Conservation (phyloP, 2,797 vertebrate species). For the Forpus xanthops region DNA sequence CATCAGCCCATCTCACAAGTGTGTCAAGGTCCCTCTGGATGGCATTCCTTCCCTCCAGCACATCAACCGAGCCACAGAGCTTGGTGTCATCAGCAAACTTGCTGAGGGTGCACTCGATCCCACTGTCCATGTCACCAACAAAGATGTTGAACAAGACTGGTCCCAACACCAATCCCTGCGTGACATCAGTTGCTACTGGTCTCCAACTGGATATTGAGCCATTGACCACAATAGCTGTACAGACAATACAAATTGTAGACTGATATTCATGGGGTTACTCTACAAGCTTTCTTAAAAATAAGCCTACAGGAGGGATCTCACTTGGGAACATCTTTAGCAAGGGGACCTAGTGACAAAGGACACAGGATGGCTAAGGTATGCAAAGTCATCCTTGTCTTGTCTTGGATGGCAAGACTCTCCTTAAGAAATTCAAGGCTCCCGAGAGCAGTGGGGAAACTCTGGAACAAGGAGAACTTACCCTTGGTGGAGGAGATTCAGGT, state of each 20-base stretch:
- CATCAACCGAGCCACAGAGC: no score
- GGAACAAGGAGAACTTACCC: background rate
- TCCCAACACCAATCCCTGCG: no score
- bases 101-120: background rate
- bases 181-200: no score
- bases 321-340: background rate
- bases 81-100: background rate
- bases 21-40: no score
- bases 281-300: background rate
- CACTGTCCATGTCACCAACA: background rate
- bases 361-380: fast-evolving
- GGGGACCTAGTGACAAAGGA: background rate
- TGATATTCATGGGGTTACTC: background rate
- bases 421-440: background rate
- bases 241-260: background rate
- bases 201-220: no score
- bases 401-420: fast-evolving
- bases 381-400: background rate
- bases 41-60: no score
- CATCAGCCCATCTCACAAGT: no score
- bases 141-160: no score
- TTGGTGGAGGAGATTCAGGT: background rate
- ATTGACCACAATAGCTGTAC: background rate
- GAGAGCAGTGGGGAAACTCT: background rate
- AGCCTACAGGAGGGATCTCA: background rate